Base-by-base conservation (phyloP, 2,797 vertebrate genomes). In the Tympanoctomys barrerae region DNA sequence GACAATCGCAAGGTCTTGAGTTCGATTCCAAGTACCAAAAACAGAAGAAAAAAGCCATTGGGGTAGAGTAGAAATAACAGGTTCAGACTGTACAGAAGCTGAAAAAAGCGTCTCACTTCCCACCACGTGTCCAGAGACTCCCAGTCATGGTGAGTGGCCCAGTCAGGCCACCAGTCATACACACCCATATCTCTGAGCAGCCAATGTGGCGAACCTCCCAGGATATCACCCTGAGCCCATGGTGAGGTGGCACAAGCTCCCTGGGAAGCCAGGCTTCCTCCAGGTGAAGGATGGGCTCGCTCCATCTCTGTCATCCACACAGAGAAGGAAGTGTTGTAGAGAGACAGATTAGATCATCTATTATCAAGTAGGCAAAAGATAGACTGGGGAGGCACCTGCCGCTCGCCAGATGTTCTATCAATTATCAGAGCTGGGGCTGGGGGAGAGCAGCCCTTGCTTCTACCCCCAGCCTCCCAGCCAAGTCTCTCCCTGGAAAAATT, bases 331-430 rank as follows among this genome's bases (percentile, higher is more conserved):
- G 97, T 97, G 92, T 89, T 96, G 93, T 83, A 91, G 96, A 94
- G 96, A 96, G 77, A 98, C 93, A 97, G 96, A 97, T 98, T 98
- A 99, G 97, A 98, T 98, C 98, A 98, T 99, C 98, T 98, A 98
- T 98, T 99, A 98, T 98, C 97, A 93, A 98, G 96, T 68, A 97
- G 92, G 96, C 97, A 97, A 98, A 97, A 98, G 98, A 97, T 39
- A 98, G 97, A 92, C 96, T 57, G 93, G 95, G 98, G 97, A 97
- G 98, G 98, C 98, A 98, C 98, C 98, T 98, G 98, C 98, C 96
- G 98, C 98, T 99, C 97, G 97, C 98, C 98, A 98, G 98, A 98
- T 98, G 98, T 98, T 98, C 97, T 98, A 98, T 99, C 98, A 98
- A 97, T 99, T 98, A 99, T 98, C 96, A 93, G 94, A 96, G 91